Conservation (phyloP, 1,140 invertebrate species). For the Scaptodrosophila lebanonensis region DNA sequence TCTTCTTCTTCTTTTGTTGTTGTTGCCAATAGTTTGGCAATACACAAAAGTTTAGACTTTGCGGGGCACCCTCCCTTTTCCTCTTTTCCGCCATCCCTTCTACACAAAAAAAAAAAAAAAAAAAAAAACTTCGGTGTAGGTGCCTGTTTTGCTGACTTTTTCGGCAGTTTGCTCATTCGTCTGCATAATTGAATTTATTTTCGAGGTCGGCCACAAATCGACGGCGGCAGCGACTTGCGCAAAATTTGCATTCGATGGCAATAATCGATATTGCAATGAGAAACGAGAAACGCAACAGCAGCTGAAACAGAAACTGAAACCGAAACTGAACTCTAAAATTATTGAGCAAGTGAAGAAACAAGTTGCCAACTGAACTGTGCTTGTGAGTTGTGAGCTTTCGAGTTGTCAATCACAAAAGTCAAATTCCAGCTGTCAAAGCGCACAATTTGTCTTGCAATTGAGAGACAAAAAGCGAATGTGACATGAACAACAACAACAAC, state of each 20-base stretch:
- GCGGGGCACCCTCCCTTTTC: too few relatives aligned
- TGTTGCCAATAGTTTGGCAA: too few relatives aligned
- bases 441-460: constrained; percentile 62
- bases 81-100: too few relatives aligned
- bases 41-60: too few relatives aligned
- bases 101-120: too few relatives aligned
- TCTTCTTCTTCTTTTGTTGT: background rate
- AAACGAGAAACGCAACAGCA: background rate
- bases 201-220: constrained; percentile 43
- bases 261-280: too few relatives aligned
- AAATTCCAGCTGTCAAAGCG: constrained; percentile 68
- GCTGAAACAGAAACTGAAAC: constrained; percentile 19
- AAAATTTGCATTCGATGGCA: constrained; percentile 25
- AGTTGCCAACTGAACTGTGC: constrained; percentile 24
- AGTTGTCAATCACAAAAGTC: constrained; percentile 73
- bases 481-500: constrained; percentile 35
- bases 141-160: too few relatives aligned
- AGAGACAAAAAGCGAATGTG: constrained; percentile 71
- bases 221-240: background rate
- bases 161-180: constrained; percentile 5
- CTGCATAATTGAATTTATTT: constrained; percentile 67
- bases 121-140: too few relatives aligned
- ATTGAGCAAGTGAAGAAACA: constrained; percentile 27
- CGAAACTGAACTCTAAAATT: constrained; percentile 48
- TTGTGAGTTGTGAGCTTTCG: constrained; percentile 36